A percentile compares a stretch with the other conserved stretches of the same genome.
These are phyloP conservation scores for Clarias pachynema DNA, from an alignment of 2,797 vertebrate species.

Conservation along the genomic window DNA sequence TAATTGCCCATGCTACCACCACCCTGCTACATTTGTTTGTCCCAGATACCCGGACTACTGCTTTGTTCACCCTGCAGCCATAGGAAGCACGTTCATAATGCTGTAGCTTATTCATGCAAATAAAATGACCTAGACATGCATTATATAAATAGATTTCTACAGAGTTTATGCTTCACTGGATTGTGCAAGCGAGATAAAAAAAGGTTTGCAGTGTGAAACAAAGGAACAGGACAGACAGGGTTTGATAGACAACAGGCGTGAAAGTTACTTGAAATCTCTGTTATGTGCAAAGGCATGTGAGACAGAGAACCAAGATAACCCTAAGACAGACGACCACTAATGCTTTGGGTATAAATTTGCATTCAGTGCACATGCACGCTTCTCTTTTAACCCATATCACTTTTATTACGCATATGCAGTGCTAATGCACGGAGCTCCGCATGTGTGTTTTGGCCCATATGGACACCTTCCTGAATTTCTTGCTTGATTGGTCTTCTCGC, in stretches of 20 bases:
- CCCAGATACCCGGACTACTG: neutral
- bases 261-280: neutral
- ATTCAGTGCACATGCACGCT: neutral
- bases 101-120: neutral
- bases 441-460: neutral
- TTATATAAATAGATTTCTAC: neutral
- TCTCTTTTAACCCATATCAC: neutral
- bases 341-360: neutral
- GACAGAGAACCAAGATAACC: neutral
- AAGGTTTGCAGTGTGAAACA: neutral
- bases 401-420: neutral
- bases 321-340: too few species aligned
- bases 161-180: neutral
- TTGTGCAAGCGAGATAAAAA: neutral
- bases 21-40: neutral
- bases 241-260: neutral
- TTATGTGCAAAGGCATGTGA: neutral
- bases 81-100: neutral
- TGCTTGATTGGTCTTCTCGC: slow-evolving; percentile 1
- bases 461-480: neutral
- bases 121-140: too few species aligned
- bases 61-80: neutral
- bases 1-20: neutral
- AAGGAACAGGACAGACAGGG: slow-evolving; percentile 11
- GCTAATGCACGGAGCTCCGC: neutral